Conservation (phyloP, 2,888 invertebrate genomes). For the Cheilosia scutellata region DNA sequence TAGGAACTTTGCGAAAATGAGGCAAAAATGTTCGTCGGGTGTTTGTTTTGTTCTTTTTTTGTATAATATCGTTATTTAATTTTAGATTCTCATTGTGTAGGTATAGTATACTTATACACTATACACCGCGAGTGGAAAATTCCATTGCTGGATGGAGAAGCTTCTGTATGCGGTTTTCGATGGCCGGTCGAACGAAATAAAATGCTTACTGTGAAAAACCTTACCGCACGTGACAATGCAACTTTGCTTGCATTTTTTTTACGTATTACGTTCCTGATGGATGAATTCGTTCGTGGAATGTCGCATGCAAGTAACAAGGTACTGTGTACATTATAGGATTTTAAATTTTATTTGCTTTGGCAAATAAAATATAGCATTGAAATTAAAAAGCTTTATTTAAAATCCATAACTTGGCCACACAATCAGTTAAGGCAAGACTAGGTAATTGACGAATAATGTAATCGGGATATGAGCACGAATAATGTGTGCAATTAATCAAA, state of each 20-base stretch:
- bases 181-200: slow-evolving; percentile 33
- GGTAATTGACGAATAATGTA: too few species aligned
- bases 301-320: slow-evolving; percentile 24
- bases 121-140: slow-evolving; percentile 54
- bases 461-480: neutral
- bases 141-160: slow-evolving; percentile 59
- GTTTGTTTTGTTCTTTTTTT: slow-evolving; percentile 23
- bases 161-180: slow-evolving; percentile 50
- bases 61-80: slow-evolving; percentile 47
- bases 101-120: too few species aligned
- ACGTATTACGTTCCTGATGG: slow-evolving; percentile 19
- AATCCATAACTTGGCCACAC: too few species aligned
- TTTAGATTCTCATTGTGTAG: slow-evolving; percentile 43
- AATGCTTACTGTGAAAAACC: slow-evolving; percentile 43
- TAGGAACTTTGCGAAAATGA: slow-evolving; percentile 47
- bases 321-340: too few species aligned
- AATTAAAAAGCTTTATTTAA: too few species aligned
- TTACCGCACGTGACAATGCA: slow-evolving; percentile 59
- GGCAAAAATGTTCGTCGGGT: slow-evolving; percentile 28
- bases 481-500: too few species aligned
- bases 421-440: too few species aligned
- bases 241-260: slow-evolving; percentile 35
- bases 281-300: slow-evolving; percentile 20
- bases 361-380: too few species aligned
- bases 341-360: too few species aligned